Evolutionary conservation across 2,113 vertebrate species (phyloP).

Genomic region (Danionella cerebrum): DNA sequence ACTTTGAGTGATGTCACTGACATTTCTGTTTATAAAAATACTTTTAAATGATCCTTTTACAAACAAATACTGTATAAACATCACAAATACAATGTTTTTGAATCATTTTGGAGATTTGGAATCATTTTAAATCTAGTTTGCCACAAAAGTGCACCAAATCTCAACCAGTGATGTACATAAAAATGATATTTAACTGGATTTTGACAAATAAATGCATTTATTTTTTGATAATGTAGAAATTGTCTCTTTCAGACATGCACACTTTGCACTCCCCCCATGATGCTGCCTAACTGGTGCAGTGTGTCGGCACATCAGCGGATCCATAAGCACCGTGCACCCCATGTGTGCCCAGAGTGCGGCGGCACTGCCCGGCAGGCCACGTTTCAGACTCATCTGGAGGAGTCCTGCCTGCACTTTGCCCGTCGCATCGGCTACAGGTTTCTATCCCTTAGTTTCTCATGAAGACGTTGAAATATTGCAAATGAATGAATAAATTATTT

Average conservation of each 20-base stretch:
- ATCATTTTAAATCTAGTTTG: too few relatives aligned
- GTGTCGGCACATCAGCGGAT: conserved; percentile 82
- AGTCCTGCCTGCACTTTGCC: conserved; percentile 85
- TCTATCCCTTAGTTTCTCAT: too few relatives aligned
- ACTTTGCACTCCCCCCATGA: conserved; percentile 81
- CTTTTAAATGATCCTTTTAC: too few relatives aligned
- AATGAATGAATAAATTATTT: too few relatives aligned
- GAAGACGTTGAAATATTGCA: too few relatives aligned
- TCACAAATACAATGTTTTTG: not conserved
- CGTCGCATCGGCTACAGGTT: conserved; percentile 92
- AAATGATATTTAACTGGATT: too few relatives aligned
- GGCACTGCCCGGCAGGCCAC: conserved; percentile 72
- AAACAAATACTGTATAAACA: not conserved
- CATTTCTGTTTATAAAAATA: too few relatives aligned
- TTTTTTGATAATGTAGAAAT: not conserved
- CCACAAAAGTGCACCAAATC: too few relatives aligned
- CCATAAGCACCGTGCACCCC: conserved; percentile 77
- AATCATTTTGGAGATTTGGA: too few relatives aligned
- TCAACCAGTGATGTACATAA: too few relatives aligned
- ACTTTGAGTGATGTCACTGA: too few relatives aligned
- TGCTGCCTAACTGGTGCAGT: conserved; percentile 86
- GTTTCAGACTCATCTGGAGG: conserved; percentile 77
- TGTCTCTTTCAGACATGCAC: conserved; percentile 67
- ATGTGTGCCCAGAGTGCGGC: conserved; percentile 88
- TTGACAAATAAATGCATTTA: too few relatives aligned